These are phyloP conservation scores for Cyclina sinensis DNA, from an alignment of 1,140 invertebrate species.

Conservation along the genomic window DNA sequence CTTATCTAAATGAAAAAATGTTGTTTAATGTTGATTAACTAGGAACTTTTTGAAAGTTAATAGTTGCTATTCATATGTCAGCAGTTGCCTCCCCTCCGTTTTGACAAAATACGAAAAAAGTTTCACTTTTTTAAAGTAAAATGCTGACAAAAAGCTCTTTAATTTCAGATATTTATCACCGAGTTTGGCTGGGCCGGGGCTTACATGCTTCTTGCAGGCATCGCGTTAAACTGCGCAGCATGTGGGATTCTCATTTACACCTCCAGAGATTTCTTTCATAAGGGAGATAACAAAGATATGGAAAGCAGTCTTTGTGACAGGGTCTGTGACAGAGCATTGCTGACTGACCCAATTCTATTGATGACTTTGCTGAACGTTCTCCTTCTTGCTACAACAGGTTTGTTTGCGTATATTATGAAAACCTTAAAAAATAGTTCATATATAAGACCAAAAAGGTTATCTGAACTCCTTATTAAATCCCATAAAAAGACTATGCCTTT, in stretches of 20 bases:
- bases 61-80: too few species aligned
- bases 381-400: constrained; percentile 43
- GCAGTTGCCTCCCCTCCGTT: too few species aligned
- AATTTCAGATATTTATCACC: constrained; percentile 33
- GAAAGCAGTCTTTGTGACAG: constrained; percentile 45
- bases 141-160: background rate
- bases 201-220: constrained; percentile 3
- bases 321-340: constrained; percentile 25
- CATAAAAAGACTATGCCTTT: too few species aligned
- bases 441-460: too few species aligned
- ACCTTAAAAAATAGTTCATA: background rate
- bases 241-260: constrained; percentile 45
- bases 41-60: too few species aligned
- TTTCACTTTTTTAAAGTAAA: too few species aligned
- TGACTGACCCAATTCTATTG: constrained; percentile 39
- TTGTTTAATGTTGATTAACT: too few species aligned
- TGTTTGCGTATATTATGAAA: too few species aligned
- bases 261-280: constrained; percentile 26
- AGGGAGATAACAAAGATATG: constrained; percentile 6
- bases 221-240: constrained; percentile 30
- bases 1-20: too few species aligned
- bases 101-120: too few species aligned
- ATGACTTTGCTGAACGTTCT: constrained; percentile 51
- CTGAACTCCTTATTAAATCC: too few species aligned
- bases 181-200: constrained; percentile 44